Evolutionary conservation across 2,888 invertebrate genomes (phyloP), one percentile per base, ranked within the genome.

Genomic region (Ligdia adustata): DNA sequence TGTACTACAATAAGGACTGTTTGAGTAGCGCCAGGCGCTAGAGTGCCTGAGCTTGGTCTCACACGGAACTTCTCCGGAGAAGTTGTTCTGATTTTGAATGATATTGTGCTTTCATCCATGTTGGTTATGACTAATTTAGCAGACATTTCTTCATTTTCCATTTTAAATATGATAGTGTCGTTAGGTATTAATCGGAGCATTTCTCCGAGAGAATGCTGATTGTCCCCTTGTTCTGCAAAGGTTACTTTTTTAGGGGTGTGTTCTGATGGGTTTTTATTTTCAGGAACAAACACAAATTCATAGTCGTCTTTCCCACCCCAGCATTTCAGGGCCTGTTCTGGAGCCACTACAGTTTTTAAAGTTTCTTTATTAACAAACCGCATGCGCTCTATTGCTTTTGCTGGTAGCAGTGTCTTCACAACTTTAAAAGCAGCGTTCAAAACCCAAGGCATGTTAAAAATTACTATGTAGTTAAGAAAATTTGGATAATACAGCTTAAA

Each of bases 61-160:
- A 99, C 99, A 16, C 97, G 91, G 84, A 97, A 99, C 79, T 98
- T 98, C 67, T 98, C 97, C 0, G 98, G 99, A 0, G 98, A 95
- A 2, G 98, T 99, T 7, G 98, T 99, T 82, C 99, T 96, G 54
- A 99, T 95, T 95, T 98, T 88, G 33, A 91, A 92, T 1, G 83
- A 88, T 0, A 91, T 63, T 0, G 75, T 69, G 16, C 80, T 72
- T 0, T 91, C 89, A 46, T 94, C 93, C 64, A 92, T 91, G 72
- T 97, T 97, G 15, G 93, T 93, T 9, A 98, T 87, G 0, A 90
- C 91, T 62, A 95, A 92, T 20, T 91, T 92, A 34, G 95, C 94
- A 1, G 92, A 89, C 15, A 94, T 79, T 67, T 96, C 96, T 50
- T 92, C 93, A 32, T 92, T 94, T 28, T 93, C 92, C 49, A 86